Base-by-base conservation (phyloP, 1,140 invertebrate species). In the Neodiprion virginianus region DNA sequence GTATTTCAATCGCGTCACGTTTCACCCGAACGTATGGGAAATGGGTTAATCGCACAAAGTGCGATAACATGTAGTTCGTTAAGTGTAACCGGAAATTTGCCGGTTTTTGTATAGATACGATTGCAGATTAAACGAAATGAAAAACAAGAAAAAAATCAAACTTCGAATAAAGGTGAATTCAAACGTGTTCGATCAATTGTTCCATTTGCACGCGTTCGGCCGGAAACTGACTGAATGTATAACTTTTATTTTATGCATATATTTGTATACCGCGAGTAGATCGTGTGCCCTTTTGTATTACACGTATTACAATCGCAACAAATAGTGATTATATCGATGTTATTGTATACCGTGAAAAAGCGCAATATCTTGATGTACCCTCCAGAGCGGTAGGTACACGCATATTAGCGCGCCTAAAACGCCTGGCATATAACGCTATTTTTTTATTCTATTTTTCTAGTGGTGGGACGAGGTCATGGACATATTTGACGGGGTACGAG, bases 391-490 rank as follows among this genome's bases (percentile, higher is more conserved):
- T 40, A 40, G 28, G 28, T 40, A 40, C 28, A 40, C 5, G 28
- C 28, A 40, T 40, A 40, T 40, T 40, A 40, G 28, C 28, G 28
- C 28, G 28, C 28, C 5, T 40, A 12, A 76, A 75, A 77, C 48
- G 85, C 84, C 78, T 85, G 86, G 84, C 81, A 40, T 61, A 77
- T 88, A 88, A 88, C 81, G 81, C 82, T 80, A 71, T 77, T 85
- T 84, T 80, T 89, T 87, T 86, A 88, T 90, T 91, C 89, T 92
- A 91, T 91, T 92, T 91, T 95, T 95, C 90, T 94, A 96, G 94
- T 96, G 94, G 94, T 96, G 95, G 95, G 94, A 96, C 92, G 95
- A 96, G 91, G 94, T 96, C 90, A 94, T 96, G 93, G 94, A 96
- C 90, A 95, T 96, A 90, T 96, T 96, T 93, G 95, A 96, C 87